phyloP scores from a whole-genome alignment of 2,113 vertebrate genomes.

The Scomber japonicus region DNA sequence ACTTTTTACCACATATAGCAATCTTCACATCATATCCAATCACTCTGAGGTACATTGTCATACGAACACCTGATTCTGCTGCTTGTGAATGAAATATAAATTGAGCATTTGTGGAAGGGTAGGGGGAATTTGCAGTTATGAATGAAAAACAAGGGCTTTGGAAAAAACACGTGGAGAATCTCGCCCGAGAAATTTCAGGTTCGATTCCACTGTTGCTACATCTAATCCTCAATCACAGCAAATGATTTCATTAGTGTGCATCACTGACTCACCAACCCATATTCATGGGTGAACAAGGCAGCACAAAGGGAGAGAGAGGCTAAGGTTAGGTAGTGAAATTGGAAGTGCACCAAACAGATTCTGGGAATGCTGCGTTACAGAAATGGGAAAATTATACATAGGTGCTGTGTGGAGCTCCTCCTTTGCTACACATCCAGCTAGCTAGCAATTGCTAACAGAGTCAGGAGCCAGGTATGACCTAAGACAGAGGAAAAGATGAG shows the following conservation, averaged over 20 bases:
- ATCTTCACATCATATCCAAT: slow-evolving; percentile 47
- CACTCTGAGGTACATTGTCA: slow-evolving; percentile 33
- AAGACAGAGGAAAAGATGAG: slow-evolving; percentile 13
- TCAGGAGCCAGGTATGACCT: slow-evolving; percentile 11
- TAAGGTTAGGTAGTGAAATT: slow-evolving; percentile 66
- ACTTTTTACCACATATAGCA: slow-evolving; percentile 38
- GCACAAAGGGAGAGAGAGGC: slow-evolving; percentile 50
- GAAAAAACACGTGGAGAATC: slow-evolving; percentile 25
- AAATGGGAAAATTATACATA: slow-evolving; percentile 48
- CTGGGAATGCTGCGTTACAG: slow-evolving; percentile 33
- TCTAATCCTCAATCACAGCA: slow-evolving; percentile 81
- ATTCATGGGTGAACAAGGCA: slow-evolving; percentile 53
- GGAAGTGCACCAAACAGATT: slow-evolving; percentile 64
- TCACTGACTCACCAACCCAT: slow-evolving; percentile 63
- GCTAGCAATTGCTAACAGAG: not conserved
- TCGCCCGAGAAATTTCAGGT: slow-evolving; percentile 59
- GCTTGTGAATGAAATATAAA: slow-evolving; percentile 35
- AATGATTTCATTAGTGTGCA: slow-evolving; percentile 76
- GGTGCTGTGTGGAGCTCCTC: slow-evolving; percentile 49
- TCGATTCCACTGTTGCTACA: slow-evolving; percentile 68
- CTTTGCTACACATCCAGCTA: slow-evolving; percentile 35
- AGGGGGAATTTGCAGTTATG: slow-evolving; percentile 44
- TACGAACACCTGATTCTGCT: slow-evolving; percentile 51
- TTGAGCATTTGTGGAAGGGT: slow-evolving; percentile 33
- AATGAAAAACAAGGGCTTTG: slow-evolving; percentile 61